phyloP scores from a whole-genome alignment of 2,113 vertebrate species.

The Loxodonta africana region DNA sequence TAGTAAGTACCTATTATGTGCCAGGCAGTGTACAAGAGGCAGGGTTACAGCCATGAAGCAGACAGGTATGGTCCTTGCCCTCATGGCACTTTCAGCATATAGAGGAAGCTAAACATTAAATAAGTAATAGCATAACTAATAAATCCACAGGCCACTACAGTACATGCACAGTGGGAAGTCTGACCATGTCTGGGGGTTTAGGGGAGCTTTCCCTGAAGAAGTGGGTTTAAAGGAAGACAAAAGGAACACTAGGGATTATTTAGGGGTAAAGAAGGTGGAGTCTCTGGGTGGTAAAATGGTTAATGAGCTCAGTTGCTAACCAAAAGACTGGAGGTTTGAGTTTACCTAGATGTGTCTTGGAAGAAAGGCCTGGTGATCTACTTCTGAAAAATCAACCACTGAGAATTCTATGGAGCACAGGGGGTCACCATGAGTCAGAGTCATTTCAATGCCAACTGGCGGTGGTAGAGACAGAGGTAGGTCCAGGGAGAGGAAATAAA shows the following conservation, averaged over 20 bases:
- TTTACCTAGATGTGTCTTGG: not conserved
- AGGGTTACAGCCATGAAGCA: not conserved
- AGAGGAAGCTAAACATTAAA: not conserved
- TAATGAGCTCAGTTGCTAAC: not conserved
- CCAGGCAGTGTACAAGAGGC: not conserved
- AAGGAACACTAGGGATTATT: not conserved
- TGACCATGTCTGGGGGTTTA: not conserved
- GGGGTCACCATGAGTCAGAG: not conserved
- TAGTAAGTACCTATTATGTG: not conserved
- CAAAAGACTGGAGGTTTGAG: not conserved
- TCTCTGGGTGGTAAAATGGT: not conserved
- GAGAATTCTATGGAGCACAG: not conserved
- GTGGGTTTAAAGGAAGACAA: not conserved
- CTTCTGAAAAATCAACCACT: not conserved
- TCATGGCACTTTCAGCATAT: not conserved
- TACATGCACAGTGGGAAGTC: not conserved
- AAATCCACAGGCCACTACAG: not conserved
- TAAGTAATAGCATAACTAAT: not conserved
- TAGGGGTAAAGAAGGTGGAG: not conserved
- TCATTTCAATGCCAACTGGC: not conserved
- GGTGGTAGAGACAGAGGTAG: not conserved
- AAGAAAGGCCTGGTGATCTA: not conserved
- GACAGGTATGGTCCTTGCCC: not conserved
- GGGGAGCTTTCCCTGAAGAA: not conserved
- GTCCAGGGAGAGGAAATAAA: not conserved